These are phyloP conservation scores for Lycocorax pyrrhopterus DNA, from an alignment of 2,113 vertebrate genomes.

Conservation along the genomic window DNA sequence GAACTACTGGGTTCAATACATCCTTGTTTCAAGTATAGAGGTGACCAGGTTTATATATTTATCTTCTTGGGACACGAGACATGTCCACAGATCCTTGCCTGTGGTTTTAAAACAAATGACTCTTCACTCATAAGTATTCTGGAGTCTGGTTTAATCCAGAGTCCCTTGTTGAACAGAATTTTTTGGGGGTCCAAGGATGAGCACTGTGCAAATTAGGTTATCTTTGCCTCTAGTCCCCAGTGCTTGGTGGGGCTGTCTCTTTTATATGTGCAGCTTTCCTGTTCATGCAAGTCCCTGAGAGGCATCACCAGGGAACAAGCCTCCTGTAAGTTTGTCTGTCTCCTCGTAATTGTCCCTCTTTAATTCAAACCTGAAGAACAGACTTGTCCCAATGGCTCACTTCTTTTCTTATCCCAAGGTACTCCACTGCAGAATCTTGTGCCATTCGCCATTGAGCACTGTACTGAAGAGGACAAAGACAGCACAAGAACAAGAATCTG, in stretches of 20 bases:
- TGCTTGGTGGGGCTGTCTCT: neutral
- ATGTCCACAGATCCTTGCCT: neutral
- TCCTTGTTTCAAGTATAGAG: neutral
- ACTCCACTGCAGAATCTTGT: neutral
- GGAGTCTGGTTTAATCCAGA: neutral
- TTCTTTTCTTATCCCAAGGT: neutral
- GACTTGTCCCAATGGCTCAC: neutral
- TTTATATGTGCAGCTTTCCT: neutral
- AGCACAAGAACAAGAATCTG: neutral
- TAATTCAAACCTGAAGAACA: neutral
- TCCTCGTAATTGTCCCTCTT: neutral
- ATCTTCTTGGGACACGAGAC: neutral
- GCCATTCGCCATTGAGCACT: neutral
- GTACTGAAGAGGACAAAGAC: neutral
- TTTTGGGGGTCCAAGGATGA: neutral
- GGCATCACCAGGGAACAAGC: neutral
- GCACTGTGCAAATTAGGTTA: neutral
- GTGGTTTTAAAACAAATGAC: neutral
- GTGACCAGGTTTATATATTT: neutral
- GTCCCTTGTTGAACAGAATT: neutral
- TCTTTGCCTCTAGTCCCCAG: neutral
- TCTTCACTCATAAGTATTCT: neutral
- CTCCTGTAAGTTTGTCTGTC: neutral
- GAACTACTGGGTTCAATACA: neutral
- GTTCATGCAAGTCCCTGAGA: neutral